Conservation (phyloP, 2,888 invertebrate genomes). For the Mesorhabditis belari region DNA sequence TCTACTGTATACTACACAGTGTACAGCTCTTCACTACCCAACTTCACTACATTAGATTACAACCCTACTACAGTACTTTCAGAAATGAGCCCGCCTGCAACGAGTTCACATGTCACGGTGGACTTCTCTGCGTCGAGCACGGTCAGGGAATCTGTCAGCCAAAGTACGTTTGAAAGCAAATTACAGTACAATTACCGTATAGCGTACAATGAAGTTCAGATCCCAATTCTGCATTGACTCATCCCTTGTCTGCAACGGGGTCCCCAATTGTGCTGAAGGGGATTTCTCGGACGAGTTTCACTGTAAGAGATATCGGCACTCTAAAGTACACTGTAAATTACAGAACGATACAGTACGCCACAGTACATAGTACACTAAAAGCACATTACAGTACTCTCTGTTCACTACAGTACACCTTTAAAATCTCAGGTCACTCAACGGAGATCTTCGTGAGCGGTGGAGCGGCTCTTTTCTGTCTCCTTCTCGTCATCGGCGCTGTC, state of each 20-base stretch:
- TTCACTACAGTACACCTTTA: neutral
- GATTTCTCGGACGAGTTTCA: slow-evolving; percentile 52
- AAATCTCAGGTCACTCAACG: neutral
- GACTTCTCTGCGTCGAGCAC: slow-evolving; percentile 53
- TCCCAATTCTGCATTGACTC: slow-evolving; percentile 54
- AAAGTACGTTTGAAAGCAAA: too few species aligned
- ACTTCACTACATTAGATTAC: too few species aligned
- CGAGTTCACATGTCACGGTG: slow-evolving; percentile 52
- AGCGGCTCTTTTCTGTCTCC: neutral
- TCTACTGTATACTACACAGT: too few species aligned
- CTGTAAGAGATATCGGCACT: too few species aligned
- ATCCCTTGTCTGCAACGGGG: slow-evolving; percentile 55
- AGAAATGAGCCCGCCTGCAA: neutral
- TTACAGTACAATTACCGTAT: too few species aligned
- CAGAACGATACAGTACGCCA: too few species aligned
- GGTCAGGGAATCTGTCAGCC: neutral
- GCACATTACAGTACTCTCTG: too few species aligned
- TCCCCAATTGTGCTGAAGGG: slow-evolving; percentile 55
- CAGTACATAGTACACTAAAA: too few species aligned
- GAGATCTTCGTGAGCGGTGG: neutral
- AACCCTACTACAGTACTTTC: too few species aligned
- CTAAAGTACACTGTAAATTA: too few species aligned
- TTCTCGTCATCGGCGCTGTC: neutral
- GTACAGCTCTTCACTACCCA: too few species aligned
- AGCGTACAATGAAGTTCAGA: too few species aligned